phyloP scores from a whole-genome alignment of 2,113 vertebrate species.

The Spea bombifrons region DNA sequence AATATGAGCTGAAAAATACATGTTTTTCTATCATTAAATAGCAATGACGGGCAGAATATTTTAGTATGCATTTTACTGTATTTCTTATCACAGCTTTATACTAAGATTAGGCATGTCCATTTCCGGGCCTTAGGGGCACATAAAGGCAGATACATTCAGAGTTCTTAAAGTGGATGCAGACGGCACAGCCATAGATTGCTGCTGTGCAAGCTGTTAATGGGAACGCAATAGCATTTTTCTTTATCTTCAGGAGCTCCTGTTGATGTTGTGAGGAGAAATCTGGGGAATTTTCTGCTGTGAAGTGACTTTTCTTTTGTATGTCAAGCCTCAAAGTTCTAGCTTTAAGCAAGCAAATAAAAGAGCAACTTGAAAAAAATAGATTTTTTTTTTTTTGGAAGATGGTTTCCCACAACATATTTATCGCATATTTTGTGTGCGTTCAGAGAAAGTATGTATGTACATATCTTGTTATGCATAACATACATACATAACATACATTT shows the following conservation, averaged over 20 bases:
- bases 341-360: neutral
- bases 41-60: constrained; percentile 2
- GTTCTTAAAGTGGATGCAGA: neutral
- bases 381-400: no score
- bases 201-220: constrained; percentile 17
- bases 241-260: constrained; percentile 8
- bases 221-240: neutral
- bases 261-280: neutral
- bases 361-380: neutral
- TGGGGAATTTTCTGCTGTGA: constrained; percentile 2
- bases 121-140: neutral
- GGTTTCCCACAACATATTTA: no score
- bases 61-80: neutral
- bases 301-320: neutral
- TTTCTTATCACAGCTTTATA: constrained; percentile 12
- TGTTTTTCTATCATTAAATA: constrained; percentile 1
- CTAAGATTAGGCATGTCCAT: constrained; percentile 19
- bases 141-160: constrained; percentile 16
- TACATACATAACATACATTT: no score
- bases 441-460: no score
- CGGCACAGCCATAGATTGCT: neutral
- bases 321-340: neutral
- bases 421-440: no score
- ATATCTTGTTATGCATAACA: no score
- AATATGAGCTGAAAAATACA: neutral